Conservation (phyloP, 2,888 invertebrate species). For the Eristalis arbustorum region DNA sequence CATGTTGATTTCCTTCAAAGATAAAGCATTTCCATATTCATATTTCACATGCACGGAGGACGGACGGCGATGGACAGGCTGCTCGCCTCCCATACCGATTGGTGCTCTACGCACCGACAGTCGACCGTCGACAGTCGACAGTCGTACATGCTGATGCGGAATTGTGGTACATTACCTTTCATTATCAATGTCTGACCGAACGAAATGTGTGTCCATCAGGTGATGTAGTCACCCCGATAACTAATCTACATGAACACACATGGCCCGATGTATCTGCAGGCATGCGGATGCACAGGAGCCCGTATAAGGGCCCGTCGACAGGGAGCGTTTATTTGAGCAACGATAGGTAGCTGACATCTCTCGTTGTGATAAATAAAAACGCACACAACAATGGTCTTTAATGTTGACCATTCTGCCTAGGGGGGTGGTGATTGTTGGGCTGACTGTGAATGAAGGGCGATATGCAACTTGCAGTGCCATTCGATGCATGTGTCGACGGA, state of each 20-base stretch:
- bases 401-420: slow-evolving; percentile 2
- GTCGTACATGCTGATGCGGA: slow-evolving; percentile 14
- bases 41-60: slow-evolving; percentile 32
- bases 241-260: slow-evolving; percentile 14
- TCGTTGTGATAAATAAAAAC: background rate
- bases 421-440: background rate
- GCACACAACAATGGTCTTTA: slow-evolving; percentile 4
- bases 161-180: slow-evolving; percentile 56
- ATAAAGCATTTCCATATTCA: slow-evolving; percentile 62
- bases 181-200: slow-evolving; percentile 50
- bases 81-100: too few relatives aligned
- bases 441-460: background rate
- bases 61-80: background rate
- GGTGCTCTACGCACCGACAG: background rate
- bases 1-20: slow-evolving; percentile 54
- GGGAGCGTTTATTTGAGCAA: slow-evolving; percentile 24
- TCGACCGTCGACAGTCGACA: background rate
- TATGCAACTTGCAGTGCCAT: background rate
- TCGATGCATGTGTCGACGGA: background rate
- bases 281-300: background rate
- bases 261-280: background rate
- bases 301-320: background rate
- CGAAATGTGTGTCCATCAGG: slow-evolving; percentile 51
- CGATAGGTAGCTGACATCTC: slow-evolving; percentile 18
- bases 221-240: slow-evolving; percentile 15